Percentiles rank a stretch among this genome's conserved stretches.
phyloP scores from a whole-genome alignment of 2,113 vertebrate species.

The Eulemur macaco region DNA sequence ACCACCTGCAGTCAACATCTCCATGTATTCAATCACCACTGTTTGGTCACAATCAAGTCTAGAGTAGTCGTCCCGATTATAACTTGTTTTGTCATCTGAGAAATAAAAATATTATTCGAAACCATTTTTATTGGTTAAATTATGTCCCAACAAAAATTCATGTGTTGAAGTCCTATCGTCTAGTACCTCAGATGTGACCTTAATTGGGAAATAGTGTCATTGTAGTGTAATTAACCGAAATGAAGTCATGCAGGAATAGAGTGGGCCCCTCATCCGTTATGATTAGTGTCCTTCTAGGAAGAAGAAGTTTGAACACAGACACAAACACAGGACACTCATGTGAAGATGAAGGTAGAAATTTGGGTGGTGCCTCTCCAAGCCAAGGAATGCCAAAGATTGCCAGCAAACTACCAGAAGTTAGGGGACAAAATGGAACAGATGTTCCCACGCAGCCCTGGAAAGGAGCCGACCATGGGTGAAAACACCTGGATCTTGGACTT shows the following conservation, averaged over 20 bases:
- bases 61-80: neutral
- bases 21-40: neutral
- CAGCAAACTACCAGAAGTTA: neutral
- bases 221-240: neutral
- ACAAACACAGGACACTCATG: neutral
- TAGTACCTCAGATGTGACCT: neutral
- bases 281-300: neutral
- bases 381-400: neutral
- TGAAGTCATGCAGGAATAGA: neutral
- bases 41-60: neutral
- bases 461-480: rapidly evolving
- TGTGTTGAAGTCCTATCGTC: neutral
- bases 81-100: neutral
- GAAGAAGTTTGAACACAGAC: neutral
- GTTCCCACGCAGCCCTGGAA: neutral
- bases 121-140: neutral
- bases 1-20: neutral
- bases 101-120: neutral
- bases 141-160: neutral
- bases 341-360: neutral
- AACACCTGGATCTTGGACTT: neutral
- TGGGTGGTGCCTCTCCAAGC: neutral
- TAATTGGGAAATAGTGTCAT: neutral
- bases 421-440: neutral
- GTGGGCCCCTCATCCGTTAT: neutral